These are phyloP conservation scores for Lacanobia wlatinum DNA, from an alignment of 2,888 invertebrate species.

Conservation along the genomic window DNA sequence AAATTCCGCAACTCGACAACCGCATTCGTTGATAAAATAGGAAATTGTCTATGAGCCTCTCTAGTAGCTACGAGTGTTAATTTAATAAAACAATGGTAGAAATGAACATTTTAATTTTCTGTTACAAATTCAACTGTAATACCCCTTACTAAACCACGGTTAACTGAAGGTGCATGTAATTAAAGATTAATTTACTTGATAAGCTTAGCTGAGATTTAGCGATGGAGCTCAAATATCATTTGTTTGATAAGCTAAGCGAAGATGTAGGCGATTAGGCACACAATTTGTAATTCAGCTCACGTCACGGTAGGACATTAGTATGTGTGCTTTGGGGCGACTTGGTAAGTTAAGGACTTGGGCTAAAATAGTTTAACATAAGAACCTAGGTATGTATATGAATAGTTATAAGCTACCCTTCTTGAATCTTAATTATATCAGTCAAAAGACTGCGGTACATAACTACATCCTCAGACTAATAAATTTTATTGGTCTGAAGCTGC, in stretches of 20 bases:
- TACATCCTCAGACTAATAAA: too few species aligned
- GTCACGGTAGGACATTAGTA: constrained; percentile 63
- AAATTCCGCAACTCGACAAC: background rate
- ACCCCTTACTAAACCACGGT: constrained; percentile 37
- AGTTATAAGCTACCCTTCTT: too few species aligned
- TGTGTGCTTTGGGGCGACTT: constrained; percentile 35
- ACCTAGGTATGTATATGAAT: too few species aligned
- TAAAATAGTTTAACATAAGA: constrained; percentile 7
- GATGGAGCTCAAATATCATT: constrained; percentile 53
- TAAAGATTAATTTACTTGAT: constrained; percentile 58
- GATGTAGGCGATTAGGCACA: constrained; percentile 62
- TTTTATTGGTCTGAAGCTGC: too few species aligned
- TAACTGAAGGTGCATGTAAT: constrained; percentile 53
- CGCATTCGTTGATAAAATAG: too few species aligned
- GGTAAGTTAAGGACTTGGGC: constrained; percentile 36
- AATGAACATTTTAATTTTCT: background rate
- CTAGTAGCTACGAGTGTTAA: background rate
- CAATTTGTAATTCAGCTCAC: constrained; percentile 61
- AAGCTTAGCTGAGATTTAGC: constrained; percentile 45
- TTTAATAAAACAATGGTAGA: background rate
- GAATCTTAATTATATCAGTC: too few species aligned
- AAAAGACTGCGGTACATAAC: too few species aligned
- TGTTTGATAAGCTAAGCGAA: constrained; percentile 53
- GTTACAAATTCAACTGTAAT: constrained; percentile 2
- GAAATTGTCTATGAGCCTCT: too few species aligned